Evolutionary conservation across 2,888 invertebrate species (phyloP).

Genomic region (Drosophila bunnanda): DNA sequence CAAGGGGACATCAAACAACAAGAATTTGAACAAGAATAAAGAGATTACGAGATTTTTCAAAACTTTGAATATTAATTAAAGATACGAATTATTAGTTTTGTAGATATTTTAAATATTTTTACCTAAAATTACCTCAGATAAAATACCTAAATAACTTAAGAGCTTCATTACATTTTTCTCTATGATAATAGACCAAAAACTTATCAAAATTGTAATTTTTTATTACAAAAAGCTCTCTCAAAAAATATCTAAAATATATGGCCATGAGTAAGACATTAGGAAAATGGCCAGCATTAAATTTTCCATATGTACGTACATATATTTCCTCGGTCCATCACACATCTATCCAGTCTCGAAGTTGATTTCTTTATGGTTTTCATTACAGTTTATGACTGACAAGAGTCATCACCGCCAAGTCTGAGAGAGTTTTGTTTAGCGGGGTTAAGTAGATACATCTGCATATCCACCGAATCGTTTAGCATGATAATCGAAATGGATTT

Average conservation of each 20-base stretch:
- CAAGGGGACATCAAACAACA: slow-evolving; percentile 1
- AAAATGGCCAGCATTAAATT: slow-evolving; percentile 16
- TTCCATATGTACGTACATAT: slow-evolving; percentile 1
- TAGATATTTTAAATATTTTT: not conserved
- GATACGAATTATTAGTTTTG: too few species aligned
- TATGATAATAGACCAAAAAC: not conserved
- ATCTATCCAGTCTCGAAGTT: not conserved
- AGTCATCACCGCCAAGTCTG: slow-evolving; percentile 9
- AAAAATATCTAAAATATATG: slow-evolving; percentile 6
- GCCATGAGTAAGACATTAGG: slow-evolving; percentile 27
- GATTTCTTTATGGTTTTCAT: slow-evolving; percentile 19
- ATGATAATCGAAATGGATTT: slow-evolving; percentile 46
- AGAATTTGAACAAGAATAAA: too few species aligned
- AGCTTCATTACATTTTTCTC: too few species aligned
- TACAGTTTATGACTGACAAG: slow-evolving; percentile 34
- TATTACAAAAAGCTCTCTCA: slow-evolving; percentile 3
- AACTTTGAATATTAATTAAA: too few species aligned
- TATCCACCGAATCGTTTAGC: slow-evolving; percentile 44
- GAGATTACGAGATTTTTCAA: too few species aligned
- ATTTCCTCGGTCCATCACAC: not conserved
- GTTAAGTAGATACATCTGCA: slow-evolving; percentile 41
- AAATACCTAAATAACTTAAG: too few species aligned
- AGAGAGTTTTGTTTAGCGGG: slow-evolving; percentile 35
- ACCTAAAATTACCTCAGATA: too few species aligned
- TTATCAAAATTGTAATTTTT: not conserved